These are phyloP conservation scores for Gymnocephalus cernua DNA, from an alignment of 2,113 vertebrate genomes.

Conservation along the genomic window DNA sequence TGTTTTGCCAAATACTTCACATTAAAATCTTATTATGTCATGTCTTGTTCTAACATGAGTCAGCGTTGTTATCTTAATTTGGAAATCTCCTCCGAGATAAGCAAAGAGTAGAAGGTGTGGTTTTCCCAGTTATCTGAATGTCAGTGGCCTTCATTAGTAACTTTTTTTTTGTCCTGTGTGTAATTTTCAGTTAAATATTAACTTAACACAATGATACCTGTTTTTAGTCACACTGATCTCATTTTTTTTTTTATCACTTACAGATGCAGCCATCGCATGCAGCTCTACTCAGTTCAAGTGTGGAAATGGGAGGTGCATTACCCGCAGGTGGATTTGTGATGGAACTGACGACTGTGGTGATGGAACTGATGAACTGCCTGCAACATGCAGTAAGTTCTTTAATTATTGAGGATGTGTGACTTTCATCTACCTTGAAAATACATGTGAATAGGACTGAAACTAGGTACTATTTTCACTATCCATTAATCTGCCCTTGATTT, in stretches of 20 bases:
- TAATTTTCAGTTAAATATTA: conserved; percentile 57
- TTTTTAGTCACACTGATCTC: background rate
- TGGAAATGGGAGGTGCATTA: conserved; percentile 84
- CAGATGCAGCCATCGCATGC: conserved; percentile 76
- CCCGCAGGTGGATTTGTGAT: conserved; percentile 89
- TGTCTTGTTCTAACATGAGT: conserved; percentile 10
- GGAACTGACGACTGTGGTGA: conserved; percentile 86
- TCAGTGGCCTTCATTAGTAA: background rate
- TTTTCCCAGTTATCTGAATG: conserved; percentile 43
- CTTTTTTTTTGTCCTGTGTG: conserved; percentile 16
- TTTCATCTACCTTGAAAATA: background rate
- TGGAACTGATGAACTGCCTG: conserved; percentile 83
- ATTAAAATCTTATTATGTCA: background rate
- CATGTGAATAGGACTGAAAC: background rate
- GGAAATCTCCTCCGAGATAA: background rate
- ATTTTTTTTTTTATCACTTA: conserved; percentile 18
- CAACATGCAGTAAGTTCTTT: conserved; percentile 84
- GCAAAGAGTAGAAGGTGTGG: conserved; percentile 1
- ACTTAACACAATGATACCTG: conserved; percentile 4
- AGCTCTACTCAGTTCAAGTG: conserved; percentile 83
- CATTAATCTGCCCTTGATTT: background rate
- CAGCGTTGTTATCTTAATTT: conserved; percentile 14
- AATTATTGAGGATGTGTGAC: background rate
- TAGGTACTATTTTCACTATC: background rate
- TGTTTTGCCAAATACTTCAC: background rate